Evolutionary conservation across 2,888 invertebrate genomes (phyloP), one percentile per base, ranked within the genome.

Genomic region (Archips xylosteana): DNA sequence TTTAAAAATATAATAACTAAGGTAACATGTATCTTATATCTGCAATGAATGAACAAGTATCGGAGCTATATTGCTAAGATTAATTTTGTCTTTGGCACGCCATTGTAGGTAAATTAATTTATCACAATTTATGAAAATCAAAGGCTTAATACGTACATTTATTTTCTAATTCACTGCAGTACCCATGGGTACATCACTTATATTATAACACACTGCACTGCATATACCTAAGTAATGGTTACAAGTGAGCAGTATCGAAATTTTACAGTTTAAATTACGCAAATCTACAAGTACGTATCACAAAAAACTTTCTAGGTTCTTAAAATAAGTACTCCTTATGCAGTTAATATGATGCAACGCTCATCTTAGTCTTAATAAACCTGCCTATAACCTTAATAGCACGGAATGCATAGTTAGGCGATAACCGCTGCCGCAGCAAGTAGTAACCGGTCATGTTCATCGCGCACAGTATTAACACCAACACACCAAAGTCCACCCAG

Each of bases 391-490:
- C 95, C 80, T 96, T 96, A 49, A 97, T 92, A 2, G 97, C 96
- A 72, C 96, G 95, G 86, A 97, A 97, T 0, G 96, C 96, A 82
- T 96, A 96, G 81, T 96, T 96, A 0, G 97, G 96, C 2, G 96
- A 96, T 12, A 98, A 87, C 36, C 97, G 94, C 83, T 97, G 96
- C 71, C 96, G 94, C 13, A 98, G 91, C 76, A 97, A 90, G 85
- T 97, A 97, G 88, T 96, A 98, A 0, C 96, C 95, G 0, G 95
- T 87, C 0, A 95, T 85, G 78, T 97, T 96, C 86, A 97, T 96
- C 0, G 95, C 76, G 0, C 97, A 63, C 36, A 96, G 94, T 83
- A 96, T 96, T 0, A 89, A 76, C 0, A 95, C 71, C n/a, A 98
- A 88, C 3, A 96, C 96, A 0, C 89, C 81, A 2, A 97, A 90